These are phyloP conservation scores for Macrotis lagotis DNA, from an alignment of 2,113 vertebrate species.

Conservation along the genomic window DNA sequence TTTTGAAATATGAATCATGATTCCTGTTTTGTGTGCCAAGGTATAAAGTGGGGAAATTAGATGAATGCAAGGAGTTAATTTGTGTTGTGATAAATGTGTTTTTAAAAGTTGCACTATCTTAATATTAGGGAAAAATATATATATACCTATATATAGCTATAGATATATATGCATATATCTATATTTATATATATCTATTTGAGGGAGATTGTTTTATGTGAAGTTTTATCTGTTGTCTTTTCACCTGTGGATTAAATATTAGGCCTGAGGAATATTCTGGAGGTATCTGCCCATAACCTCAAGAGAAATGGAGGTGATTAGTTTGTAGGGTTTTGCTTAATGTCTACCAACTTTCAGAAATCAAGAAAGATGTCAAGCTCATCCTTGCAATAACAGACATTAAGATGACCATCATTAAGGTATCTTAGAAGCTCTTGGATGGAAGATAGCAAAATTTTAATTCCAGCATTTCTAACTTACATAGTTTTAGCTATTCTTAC, in stretches of 20 bases:
- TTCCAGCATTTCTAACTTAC: constrained; percentile 69
- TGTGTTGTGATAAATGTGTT: constrained; percentile 86
- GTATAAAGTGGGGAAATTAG: constrained; percentile 85
- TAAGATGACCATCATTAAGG: constrained; percentile 54
- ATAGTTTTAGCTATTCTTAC: constrained; percentile 64
- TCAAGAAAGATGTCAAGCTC: constrained; percentile 67
- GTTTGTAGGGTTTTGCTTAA: constrained; percentile 83
- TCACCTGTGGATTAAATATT: constrained; percentile 84
- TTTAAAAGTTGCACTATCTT: constrained; percentile 96
- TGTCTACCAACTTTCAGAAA: constrained; percentile 71
- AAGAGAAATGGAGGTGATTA: constrained; percentile 78
- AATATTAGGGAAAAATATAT: constrained; percentile 81
- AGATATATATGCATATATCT: too few relatives aligned
- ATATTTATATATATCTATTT: constrained; percentile 80
- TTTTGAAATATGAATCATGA: constrained; percentile 82
- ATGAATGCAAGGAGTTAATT: constrained; percentile 85
- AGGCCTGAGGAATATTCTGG: constrained; percentile 83
- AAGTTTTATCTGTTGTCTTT: constrained; percentile 83
- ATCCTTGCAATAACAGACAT: constrained; percentile 79
- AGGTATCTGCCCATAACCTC: constrained; percentile 81
- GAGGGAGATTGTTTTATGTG: constrained; percentile 86
- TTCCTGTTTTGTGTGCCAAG: constrained; percentile 95
- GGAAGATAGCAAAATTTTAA: constrained; percentile 75
- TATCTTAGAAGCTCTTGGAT: constrained; percentile 75
- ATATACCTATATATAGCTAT: constrained; percentile 38